Evolutionary conservation across 2,888 invertebrate genomes (phyloP).

Genomic region (Spodoptera picta): DNA sequence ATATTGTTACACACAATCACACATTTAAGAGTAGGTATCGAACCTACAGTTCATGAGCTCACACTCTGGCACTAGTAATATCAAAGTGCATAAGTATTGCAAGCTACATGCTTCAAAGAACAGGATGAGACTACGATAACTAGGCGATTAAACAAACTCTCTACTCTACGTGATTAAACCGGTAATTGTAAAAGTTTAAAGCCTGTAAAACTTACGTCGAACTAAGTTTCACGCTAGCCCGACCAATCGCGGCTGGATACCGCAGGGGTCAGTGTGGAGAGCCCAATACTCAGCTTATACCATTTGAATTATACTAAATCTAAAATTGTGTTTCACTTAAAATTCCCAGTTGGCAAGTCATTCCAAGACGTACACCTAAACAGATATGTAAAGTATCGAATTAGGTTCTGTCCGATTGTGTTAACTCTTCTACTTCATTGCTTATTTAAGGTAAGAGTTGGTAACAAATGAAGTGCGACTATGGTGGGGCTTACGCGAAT

Average conservation of each 20-base stretch:
- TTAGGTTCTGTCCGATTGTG: slow-evolving; percentile 18
- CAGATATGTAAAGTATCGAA: slow-evolving; percentile 42
- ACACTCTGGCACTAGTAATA: too few species aligned
- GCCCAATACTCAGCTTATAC: slow-evolving; percentile 14
- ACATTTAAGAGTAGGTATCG: too few species aligned
- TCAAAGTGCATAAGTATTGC: too few species aligned
- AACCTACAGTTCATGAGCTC: too few species aligned
- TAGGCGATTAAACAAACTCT: neutral
- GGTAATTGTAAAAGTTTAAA: slow-evolving; percentile 4
- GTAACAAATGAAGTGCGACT: slow-evolving; percentile 10
- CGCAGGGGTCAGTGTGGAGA: slow-evolving; percentile 12
- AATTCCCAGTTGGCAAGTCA: slow-evolving; percentile 37
- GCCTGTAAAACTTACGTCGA: slow-evolving; percentile 37
- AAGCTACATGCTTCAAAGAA: too few species aligned
- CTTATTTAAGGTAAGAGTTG: neutral
- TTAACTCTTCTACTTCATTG: neutral
- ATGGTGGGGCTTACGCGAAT: neutral
- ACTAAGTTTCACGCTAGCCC: slow-evolving; percentile 17
- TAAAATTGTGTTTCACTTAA: slow-evolving; percentile 2
- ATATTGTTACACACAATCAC: too few species aligned
- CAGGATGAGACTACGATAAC: too few species aligned
- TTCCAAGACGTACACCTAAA: slow-evolving; percentile 35
- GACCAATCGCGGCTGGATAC: slow-evolving; percentile 10
- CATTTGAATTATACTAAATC: slow-evolving; percentile 21
- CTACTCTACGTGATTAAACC: slow-evolving; percentile 15